phyloP scores from a whole-genome alignment of 2,113 vertebrate species.

The Anthoscopus minutus region DNA sequence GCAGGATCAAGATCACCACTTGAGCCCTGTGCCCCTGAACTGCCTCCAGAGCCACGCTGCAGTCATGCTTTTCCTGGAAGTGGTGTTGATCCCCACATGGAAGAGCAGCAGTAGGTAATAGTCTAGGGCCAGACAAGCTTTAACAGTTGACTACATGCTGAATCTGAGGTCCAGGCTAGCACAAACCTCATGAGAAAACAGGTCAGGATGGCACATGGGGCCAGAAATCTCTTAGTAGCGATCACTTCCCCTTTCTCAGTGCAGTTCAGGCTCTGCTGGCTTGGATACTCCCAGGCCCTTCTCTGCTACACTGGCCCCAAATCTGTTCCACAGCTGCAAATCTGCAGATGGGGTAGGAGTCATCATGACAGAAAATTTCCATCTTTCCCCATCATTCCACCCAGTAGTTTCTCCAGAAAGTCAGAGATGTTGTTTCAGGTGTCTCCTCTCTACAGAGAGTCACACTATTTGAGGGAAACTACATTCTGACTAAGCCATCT shows the following conservation, averaged over 20 bases:
- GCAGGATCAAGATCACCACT: neutral
- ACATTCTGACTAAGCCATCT: neutral
- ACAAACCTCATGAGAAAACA: neutral
- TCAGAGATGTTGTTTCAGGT: neutral
- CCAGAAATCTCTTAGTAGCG: neutral
- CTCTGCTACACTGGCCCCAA: neutral
- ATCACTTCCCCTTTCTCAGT: neutral
- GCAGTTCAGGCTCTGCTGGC: neutral
- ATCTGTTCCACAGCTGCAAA: neutral
- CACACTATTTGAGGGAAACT: neutral
- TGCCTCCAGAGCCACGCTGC: neutral
- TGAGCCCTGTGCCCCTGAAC: no score
- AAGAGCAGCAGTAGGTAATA: neutral
- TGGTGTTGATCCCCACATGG: rapidly evolving
- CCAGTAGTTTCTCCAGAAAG: neutral
- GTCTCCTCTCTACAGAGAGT: neutral
- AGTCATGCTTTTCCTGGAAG: neutral
- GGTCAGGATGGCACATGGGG: neutral
- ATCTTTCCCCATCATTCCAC: neutral
- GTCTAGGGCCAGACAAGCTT: neutral
- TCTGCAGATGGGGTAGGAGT: neutral
- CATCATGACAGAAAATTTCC: neutral
- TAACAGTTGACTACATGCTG: neutral
- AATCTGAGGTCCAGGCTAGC: neutral
- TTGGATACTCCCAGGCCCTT: neutral